Evolutionary conservation across 2,888 invertebrate species (phyloP).

Genomic region (Neoascia interrupta): DNA sequence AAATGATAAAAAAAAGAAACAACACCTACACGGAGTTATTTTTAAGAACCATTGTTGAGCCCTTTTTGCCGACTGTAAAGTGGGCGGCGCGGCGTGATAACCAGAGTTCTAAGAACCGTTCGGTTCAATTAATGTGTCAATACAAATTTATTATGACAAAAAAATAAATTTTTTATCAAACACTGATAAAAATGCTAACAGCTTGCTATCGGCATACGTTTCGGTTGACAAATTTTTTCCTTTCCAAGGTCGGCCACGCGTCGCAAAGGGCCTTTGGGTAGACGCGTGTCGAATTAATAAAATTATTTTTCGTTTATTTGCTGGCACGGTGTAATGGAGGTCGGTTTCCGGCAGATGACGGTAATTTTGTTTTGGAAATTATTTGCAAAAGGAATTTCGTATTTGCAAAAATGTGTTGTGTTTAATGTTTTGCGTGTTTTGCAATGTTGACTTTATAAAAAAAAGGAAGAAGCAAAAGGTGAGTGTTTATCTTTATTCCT

Average conservation of each 20-base stretch:
- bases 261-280: neutral
- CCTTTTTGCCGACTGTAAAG: neutral
- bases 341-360: neutral
- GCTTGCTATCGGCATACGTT: constrained; percentile 3
- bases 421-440: neutral
- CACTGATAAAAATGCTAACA: constrained; percentile 27
- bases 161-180: constrained; percentile 13
- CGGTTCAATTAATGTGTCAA: constrained; percentile 17
- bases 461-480: no score
- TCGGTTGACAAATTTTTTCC: constrained; percentile 8
- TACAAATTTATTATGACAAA: constrained; percentile 11
- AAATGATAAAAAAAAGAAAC: neutral
- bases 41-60: neutral
- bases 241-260: constrained; percentile 24
- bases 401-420: constrained; percentile 13
- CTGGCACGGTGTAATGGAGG: no score
- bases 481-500: no score
- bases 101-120: neutral
- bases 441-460: no score
- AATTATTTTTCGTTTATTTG: neutral
- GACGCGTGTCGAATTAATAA: neutral
- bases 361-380: constrained; percentile 6
- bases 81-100: neutral
- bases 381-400: constrained; percentile 11
- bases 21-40: neutral